A percentile compares a stretch with the other conserved stretches of the same genome.
Evolutionary conservation across 2,888 invertebrate species (phyloP).

Genomic region (Drosophila leonis): DNA sequence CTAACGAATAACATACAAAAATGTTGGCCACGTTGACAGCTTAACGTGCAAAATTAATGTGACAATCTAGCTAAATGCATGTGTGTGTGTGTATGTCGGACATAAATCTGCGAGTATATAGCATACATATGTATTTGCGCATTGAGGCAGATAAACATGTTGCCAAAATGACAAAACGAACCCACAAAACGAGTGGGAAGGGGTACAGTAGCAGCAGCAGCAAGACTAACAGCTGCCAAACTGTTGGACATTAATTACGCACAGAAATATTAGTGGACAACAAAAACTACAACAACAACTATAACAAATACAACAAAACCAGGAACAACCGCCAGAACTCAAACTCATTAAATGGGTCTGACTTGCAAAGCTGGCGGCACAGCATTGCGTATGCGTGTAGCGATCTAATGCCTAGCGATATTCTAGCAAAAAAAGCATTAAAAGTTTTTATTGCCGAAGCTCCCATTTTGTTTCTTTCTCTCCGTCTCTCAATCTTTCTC

Average conservation of each 20-base stretch:
- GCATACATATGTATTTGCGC: conserved; percentile 48
- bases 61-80: conserved; percentile 69
- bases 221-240: conserved; percentile 53
- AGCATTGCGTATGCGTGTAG: conserved; percentile 72
- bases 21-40: conserved; percentile 76
- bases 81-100: conserved; percentile 29
- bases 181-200: background rate
- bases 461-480: background rate
- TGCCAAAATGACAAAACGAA: conserved; percentile 63
- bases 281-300: background rate
- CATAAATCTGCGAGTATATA: conserved; percentile 45
- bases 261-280: conserved; percentile 28
- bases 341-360: conserved; percentile 64
- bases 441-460: conserved; percentile 71
- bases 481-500: background rate
- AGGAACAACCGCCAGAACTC: conserved; percentile 24
- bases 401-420: conserved; percentile 59
- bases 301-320: conserved; percentile 5
- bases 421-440: conserved; percentile 68
- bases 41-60: conserved; percentile 79
- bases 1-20: conserved; percentile 65
- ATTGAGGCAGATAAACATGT: conserved; percentile 73
- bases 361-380: conserved; percentile 13
- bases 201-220: background rate
- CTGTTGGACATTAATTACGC: conserved; percentile 66